phyloP scores from a whole-genome alignment of 2,888 invertebrate genomes.

The Lysandra bellargus region DNA sequence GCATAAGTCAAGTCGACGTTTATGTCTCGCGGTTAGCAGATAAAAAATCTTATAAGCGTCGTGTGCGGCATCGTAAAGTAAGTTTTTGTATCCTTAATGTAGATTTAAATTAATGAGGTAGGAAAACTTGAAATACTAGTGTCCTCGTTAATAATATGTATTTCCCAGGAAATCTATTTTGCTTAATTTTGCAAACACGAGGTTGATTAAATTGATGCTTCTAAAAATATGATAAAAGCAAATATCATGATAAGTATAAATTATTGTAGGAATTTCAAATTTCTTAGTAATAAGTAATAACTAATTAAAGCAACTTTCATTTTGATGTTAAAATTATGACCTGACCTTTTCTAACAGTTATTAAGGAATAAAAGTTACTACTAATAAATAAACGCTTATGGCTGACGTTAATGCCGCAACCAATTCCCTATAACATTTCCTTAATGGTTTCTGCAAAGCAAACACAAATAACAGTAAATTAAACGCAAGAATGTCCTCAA shows the following conservation, averaged over 20 bases:
- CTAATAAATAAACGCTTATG: background rate
- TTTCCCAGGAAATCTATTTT: background rate
- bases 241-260: no score
- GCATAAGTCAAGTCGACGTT: slow-evolving; percentile 22
- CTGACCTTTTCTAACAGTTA: background rate
- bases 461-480: slow-evolving; percentile 3
- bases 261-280: no score
- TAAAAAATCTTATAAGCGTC: slow-evolving; percentile 13
- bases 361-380: background rate
- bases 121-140: background rate
- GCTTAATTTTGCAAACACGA: background rate
- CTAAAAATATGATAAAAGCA: no score
- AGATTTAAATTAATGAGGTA: slow-evolving; percentile 4
- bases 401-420: background rate
- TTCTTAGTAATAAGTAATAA: background rate
- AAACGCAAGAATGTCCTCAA: background rate
- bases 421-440: slow-evolving; percentile 5
- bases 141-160: background rate
- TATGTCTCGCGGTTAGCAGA: slow-evolving; percentile 23
- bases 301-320: background rate
- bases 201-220: no score
- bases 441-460: background rate
- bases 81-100: slow-evolving; percentile 19
- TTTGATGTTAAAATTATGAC: no score
- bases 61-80: slow-evolving; percentile 16